phyloP scores from a whole-genome alignment of 2,113 vertebrate genomes.

The Eubucco bourcierii region DNA sequence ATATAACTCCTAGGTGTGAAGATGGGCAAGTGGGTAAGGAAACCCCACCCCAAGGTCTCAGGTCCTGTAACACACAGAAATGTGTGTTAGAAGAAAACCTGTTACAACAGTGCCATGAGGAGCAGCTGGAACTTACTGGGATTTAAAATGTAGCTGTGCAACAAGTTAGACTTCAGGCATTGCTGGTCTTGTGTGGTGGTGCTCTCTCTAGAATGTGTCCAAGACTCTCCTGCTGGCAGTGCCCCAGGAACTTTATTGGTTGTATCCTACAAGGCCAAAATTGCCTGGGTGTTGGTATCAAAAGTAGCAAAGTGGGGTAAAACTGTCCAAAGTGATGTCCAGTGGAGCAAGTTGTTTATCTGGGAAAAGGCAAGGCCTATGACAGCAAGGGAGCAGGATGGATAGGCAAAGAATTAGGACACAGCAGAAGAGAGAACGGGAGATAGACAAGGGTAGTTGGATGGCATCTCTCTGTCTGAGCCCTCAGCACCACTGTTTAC shows the following conservation, averaged over 20 bases:
- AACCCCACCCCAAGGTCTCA: not conserved
- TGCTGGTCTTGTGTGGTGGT: no score
- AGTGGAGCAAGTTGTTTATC: not conserved
- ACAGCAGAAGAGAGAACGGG: not conserved
- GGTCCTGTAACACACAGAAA: not conserved
- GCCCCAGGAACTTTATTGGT: not conserved
- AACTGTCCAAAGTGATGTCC: not conserved
- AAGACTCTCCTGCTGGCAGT: not conserved
- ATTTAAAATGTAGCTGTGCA: not conserved
- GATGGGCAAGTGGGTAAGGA: not conserved
- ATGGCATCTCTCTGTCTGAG: not conserved
- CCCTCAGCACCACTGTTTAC: not conserved
- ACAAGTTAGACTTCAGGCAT: not conserved
- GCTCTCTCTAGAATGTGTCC: no score
- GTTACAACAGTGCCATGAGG: no score
- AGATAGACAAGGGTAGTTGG: not conserved
- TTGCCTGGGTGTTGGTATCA: not conserved
- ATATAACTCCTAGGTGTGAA: not conserved
- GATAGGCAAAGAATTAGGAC: not conserved
- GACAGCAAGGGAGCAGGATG: not conserved
- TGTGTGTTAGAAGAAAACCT: not conserved
- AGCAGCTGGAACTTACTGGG: no score
- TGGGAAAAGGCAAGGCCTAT: not conserved
- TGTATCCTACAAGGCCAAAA: not conserved
- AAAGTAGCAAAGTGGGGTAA: not conserved